These are phyloP conservation scores for Xyrauchen texanus DNA, from an alignment of 2,113 vertebrate species.

Conservation along the genomic window DNA sequence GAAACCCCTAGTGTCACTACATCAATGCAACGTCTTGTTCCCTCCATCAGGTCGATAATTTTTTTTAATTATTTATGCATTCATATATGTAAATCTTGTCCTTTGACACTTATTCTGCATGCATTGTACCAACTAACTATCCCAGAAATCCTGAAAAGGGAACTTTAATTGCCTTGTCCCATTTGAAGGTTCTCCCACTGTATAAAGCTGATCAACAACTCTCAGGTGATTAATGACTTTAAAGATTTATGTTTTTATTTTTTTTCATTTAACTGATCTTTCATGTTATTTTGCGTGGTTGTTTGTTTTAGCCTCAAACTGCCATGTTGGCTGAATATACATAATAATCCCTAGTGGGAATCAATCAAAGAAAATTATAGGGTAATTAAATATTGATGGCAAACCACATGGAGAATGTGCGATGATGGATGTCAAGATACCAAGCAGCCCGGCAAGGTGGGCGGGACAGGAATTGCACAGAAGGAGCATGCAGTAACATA, in stretches of 20 bases:
- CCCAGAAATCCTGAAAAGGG: no score
- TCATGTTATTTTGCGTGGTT: constrained; percentile 23
- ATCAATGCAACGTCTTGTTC: no score
- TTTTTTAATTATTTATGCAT: no score
- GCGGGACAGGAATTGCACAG: neutral
- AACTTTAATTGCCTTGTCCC: no score
- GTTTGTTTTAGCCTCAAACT: constrained; percentile 29
- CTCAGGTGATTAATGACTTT: constrained; percentile 3
- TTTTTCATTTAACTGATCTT: neutral
- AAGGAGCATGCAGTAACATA: neutral
- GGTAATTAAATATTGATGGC: constrained; percentile 32
- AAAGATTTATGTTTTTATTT: constrained; percentile 7
- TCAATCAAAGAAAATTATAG: constrained; percentile 21
- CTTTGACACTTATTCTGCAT: no score
- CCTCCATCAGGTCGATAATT: no score
- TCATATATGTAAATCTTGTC: no score
- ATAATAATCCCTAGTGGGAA: neutral
- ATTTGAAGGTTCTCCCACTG: neutral
- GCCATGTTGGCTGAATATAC: constrained; percentile 10
- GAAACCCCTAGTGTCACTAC: no score
- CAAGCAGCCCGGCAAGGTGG: neutral
- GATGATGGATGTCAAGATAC: constrained; percentile 7
- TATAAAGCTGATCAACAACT: neutral
- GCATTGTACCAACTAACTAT: no score
- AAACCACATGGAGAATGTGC: constrained; percentile 1